These are phyloP conservation scores for Glaucopsyche alexis DNA, from an alignment of 2,888 invertebrate species.

Conservation along the genomic window DNA sequence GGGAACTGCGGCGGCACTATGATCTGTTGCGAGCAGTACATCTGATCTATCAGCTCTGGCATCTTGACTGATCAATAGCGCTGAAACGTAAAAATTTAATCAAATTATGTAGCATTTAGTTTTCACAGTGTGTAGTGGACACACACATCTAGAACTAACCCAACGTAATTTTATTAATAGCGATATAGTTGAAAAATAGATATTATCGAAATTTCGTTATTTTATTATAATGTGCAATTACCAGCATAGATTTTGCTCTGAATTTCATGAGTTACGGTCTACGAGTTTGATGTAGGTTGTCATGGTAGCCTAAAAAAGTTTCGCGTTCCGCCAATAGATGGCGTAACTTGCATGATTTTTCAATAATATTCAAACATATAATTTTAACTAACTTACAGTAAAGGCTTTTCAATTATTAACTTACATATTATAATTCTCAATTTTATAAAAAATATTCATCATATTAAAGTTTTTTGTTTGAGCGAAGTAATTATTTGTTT, in stretches of 20 bases:
- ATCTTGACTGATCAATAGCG: conserved; percentile 54
- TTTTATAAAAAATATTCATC: too few species aligned
- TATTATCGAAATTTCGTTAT: too few species aligned
- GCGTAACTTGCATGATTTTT: neutral
- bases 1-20: conserved; percentile 91
- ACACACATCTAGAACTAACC: too few species aligned
- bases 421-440: too few species aligned
- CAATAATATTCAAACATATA: neutral
- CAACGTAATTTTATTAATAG: too few species aligned
- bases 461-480: too few species aligned
- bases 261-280: neutral
- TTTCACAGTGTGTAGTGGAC: too few species aligned
- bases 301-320: neutral
- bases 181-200: too few species aligned
- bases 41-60: conserved; percentile 83
- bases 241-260: neutral
- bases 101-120: too few species aligned
- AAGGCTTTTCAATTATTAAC: too few species aligned
- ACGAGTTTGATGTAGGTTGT: neutral
- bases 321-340: neutral
- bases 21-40: conserved; percentile 91
- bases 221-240: neutral
- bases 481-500: too few species aligned
- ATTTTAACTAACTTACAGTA: too few species aligned
- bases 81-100: conserved; percentile 1